phyloP scores from a whole-genome alignment of 2,797 vertebrate genomes.

The Smutsia temminckii region DNA sequence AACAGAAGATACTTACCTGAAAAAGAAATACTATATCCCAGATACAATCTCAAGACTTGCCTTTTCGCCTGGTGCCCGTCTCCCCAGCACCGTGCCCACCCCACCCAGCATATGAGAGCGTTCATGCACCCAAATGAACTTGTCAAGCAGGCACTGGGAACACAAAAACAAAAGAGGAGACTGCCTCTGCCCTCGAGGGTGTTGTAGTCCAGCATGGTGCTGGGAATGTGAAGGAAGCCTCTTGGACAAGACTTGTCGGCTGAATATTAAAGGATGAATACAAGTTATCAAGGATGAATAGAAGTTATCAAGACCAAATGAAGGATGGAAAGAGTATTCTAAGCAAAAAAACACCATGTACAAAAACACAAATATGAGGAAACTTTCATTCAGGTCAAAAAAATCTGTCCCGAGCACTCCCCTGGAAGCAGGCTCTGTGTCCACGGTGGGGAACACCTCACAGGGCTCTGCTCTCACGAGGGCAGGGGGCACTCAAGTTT shows the following conservation, averaged over 20 bases:
- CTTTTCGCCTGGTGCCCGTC: neutral
- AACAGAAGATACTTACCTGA: neutral
- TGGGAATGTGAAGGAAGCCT: neutral
- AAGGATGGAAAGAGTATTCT: neutral
- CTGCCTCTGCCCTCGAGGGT: neutral
- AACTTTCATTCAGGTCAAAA: neutral
- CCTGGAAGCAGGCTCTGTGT: neutral
- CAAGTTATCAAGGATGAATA: neutral
- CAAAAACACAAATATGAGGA: neutral
- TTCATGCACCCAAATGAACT: neutral
- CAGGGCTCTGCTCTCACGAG: neutral
- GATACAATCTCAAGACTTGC: neutral
- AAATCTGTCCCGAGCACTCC: neutral
- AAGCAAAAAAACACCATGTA: neutral
- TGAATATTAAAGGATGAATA: neutral
- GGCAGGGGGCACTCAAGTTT: neutral
- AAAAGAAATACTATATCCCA: neutral
- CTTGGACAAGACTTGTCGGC: neutral
- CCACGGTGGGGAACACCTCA: neutral
- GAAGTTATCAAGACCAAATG: neutral
- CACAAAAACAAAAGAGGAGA: neutral
- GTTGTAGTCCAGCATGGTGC: neutral
- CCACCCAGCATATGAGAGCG: accelerated
- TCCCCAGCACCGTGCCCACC: neutral
- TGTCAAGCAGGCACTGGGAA: neutral